Conservation (phyloP, 2,888 invertebrate genomes). For the Plutella xylostella region DNA sequence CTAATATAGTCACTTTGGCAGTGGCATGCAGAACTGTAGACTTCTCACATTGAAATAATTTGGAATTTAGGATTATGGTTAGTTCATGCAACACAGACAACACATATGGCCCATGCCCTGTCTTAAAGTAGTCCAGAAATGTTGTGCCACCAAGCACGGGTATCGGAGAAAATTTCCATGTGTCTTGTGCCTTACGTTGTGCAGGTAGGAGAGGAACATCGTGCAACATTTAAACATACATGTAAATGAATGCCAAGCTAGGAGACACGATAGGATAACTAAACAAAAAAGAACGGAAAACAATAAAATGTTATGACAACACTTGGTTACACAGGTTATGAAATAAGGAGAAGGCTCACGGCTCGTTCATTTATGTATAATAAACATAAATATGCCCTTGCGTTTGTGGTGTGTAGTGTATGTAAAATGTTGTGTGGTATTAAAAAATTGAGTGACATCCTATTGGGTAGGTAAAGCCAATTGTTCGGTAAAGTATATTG, state of each 20-base stretch:
- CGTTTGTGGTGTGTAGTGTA: constrained; percentile 28
- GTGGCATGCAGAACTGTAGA: constrained; percentile 55
- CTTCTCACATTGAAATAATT: constrained; percentile 51
- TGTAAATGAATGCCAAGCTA: constrained; percentile 53
- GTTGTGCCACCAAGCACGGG: constrained; percentile 65
- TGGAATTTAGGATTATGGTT: constrained; percentile 21
- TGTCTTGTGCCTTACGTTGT: constrained; percentile 54
- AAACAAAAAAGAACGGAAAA: constrained; percentile 34
- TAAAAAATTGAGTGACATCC: too few relatives aligned
- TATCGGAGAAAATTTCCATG: constrained; percentile 45
- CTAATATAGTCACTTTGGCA: constrained; percentile 46
- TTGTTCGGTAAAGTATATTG: neutral
- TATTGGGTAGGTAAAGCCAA: too few relatives aligned
- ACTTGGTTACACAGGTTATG: constrained; percentile 31
- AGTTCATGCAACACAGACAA: constrained; percentile 67
- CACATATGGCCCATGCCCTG: constrained; percentile 63
- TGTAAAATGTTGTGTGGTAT: too few relatives aligned
- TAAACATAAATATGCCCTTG: neutral
- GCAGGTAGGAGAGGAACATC: constrained; percentile 60
- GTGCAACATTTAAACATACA: constrained; percentile 59
- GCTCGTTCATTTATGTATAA: constrained; percentile 49
- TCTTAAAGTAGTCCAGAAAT: constrained; percentile 45
- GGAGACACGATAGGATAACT: constrained; percentile 49
- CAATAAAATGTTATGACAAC: constrained; percentile 35
- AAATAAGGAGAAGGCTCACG: constrained; percentile 48